Evolutionary conservation across 2,888 invertebrate species (phyloP).

Genomic region (Steinernema carpocapsae): DNA sequence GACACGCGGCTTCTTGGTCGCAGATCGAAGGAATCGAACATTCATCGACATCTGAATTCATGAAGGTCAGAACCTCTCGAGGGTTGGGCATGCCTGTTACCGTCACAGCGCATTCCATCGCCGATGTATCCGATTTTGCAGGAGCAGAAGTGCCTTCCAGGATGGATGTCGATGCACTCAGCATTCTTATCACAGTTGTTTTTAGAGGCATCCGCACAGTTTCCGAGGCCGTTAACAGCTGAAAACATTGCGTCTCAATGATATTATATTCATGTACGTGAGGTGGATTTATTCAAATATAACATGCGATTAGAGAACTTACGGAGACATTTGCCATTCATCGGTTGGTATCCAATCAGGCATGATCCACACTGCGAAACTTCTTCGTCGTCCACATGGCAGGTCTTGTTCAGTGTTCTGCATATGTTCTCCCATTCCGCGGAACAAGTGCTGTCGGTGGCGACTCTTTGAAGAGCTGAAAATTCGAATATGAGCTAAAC

Average conservation of each 20-base stretch:
- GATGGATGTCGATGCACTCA: conserved; percentile 64
- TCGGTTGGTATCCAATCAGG: conserved; percentile 61
- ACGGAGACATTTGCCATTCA: conserved; percentile 63
- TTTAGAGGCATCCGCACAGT: conserved; percentile 54
- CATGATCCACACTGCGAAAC: conserved; percentile 66
- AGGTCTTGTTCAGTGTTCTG: conserved; percentile 61
- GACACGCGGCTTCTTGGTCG: conserved; percentile 73
- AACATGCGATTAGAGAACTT: conserved; percentile 33
- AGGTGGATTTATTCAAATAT: too few relatives aligned
- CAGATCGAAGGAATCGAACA: conserved; percentile 63
- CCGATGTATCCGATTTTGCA: conserved; percentile 84
- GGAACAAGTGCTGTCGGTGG: conserved; percentile 45
- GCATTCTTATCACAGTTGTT: conserved; percentile 65
- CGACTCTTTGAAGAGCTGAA: conserved; percentile 27
- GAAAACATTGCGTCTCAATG: too few relatives aligned
- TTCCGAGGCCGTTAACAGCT: conserved; percentile 58
- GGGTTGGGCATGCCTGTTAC: conserved; percentile 42
- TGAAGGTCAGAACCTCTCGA: not conserved
- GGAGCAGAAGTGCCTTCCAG: conserved; percentile 75
- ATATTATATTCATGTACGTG: too few relatives aligned
- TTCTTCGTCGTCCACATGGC: conserved; percentile 64
- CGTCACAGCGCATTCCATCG: conserved; percentile 73
- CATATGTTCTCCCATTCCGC: conserved; percentile 61
- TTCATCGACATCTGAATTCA: conserved; percentile 61
- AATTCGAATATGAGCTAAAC: not conserved